phyloP scores from a whole-genome alignment of 2,797 vertebrate species.

The Pseudocheirus occidentalis region DNA sequence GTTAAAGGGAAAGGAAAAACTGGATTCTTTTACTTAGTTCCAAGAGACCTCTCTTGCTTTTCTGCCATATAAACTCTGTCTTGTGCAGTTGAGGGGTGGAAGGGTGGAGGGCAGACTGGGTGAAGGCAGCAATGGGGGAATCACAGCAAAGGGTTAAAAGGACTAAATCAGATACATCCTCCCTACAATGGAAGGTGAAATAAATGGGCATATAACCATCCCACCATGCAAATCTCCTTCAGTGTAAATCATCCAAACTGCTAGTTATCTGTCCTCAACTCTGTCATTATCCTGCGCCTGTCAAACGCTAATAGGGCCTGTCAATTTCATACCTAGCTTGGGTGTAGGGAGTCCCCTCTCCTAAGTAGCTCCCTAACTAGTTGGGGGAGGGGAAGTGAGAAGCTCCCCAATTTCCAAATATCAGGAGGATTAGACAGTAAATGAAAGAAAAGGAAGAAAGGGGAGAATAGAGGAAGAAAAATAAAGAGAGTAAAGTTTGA shows the following conservation, averaged over 20 bases:
- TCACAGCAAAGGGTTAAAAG: slow-evolving; percentile 42
- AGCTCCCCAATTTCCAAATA: slow-evolving; percentile 58
- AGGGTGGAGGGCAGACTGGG: not conserved
- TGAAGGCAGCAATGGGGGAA: slow-evolving; percentile 31
- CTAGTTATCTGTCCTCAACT: slow-evolving; percentile 68
- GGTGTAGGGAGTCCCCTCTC: slow-evolving; percentile 63
- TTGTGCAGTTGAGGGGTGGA: not conserved
- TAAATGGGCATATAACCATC: slow-evolving; percentile 64
- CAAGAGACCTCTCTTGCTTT: slow-evolving; percentile 19
- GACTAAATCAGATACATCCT: slow-evolving; percentile 22
- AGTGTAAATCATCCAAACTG: slow-evolving; percentile 73
- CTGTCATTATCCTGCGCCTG: slow-evolving; percentile 72
- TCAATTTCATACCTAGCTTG: slow-evolving; percentile 48
- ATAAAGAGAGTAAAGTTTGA: slow-evolving; percentile 56
- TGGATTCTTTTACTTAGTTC: not conserved
- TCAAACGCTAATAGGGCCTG: slow-evolving; percentile 59
- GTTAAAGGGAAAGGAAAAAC: not conserved
- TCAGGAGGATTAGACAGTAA: slow-evolving; percentile 41
- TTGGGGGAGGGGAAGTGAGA: not conserved
- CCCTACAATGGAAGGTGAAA: slow-evolving; percentile 51
- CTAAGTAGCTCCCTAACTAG: slow-evolving; percentile 46
- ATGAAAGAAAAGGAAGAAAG: not conserved
- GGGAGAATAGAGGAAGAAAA: not conserved
- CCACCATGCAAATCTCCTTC: slow-evolving; percentile 69
- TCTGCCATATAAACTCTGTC: not conserved